Base-by-base conservation (phyloP, 2,888 invertebrate species). In the Pinctada fucata region DNA sequence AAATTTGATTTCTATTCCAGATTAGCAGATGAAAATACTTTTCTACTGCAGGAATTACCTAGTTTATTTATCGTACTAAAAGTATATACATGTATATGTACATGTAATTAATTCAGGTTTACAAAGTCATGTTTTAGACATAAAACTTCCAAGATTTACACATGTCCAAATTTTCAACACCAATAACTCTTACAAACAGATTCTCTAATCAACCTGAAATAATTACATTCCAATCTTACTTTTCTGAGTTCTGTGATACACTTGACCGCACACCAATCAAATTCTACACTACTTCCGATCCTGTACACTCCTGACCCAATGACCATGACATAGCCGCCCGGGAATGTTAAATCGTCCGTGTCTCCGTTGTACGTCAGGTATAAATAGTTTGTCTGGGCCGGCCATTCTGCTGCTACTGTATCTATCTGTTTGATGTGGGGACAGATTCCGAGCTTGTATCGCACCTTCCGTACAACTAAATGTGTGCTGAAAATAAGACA, bases 341-440 rank as follows among this genome's bases (percentile, higher is more conserved):
- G 84, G 82, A 90, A 90, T 48, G 79, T 76, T 3, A 93, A 78
- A 85, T 93, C 93, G 83, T 92, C 90, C 48, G 86, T 86, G 0
- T 79, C 78, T 0, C 96, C 99, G 91, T 98, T 99, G 92, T 99
- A 99, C 0, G 99, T 99, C 50, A 99, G 92, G 91, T 99, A 99
- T n/a, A 99, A 94, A 91, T 99, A 99, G 93, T 99, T 99, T 1
- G 99, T 99, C 52, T 95, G 95, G 0, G 99, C 99, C 0, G 99
- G 99, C 98, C 99, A 99, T 93, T 99, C 99, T 0, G 99, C 99
- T 64, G 99, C 99, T 3, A 99, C 99, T 0, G 99, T 99, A 93
- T 99, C 99, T 84, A 99, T 99, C 94, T 98, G 97, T 93, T 99
- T 99, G 0, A 99, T 97, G 78, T 76, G 89, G 0, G 92, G 92